Evolutionary conservation across 2,797 vertebrate genomes (phyloP).

Genomic region (Halcyon smyrnensis): DNA sequence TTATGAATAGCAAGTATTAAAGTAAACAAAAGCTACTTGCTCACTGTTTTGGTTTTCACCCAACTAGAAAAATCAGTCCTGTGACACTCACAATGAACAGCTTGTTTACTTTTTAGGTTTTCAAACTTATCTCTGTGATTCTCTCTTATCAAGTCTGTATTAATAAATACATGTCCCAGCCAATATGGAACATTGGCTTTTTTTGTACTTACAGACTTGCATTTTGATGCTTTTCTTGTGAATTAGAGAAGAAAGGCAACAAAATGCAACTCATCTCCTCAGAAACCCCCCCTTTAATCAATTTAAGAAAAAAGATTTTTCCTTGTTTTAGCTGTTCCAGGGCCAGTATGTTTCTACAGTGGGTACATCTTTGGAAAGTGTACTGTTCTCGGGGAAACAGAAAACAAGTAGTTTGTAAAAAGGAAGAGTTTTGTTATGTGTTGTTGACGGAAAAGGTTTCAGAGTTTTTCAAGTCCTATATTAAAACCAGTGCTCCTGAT

Average conservation of each 20-base stretch:
- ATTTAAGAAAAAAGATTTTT: not conserved
- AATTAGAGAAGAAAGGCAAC: not conserved
- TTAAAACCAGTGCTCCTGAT: not conserved
- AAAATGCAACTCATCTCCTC: not conserved
- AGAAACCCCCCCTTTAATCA: not conserved
- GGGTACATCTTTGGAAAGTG: not conserved
- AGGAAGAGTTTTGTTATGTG: not conserved
- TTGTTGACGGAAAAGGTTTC: not conserved
- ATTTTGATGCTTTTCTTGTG: not conserved
- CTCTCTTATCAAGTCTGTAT: not conserved
- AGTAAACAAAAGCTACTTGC: constrained; percentile 6
- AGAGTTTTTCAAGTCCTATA: not conserved
- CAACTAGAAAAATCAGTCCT: not conserved
- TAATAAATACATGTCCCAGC: not conserved
- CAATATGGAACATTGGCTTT: not conserved
- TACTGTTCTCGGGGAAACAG: not conserved
- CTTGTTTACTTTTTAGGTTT: not conserved
- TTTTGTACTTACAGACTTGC: not conserved
- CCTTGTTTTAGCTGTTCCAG: not conserved
- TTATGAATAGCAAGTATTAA: not conserved
- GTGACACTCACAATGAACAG: not conserved
- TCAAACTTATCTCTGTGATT: not conserved
- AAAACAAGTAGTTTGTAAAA: not conserved
- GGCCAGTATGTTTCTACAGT: not conserved
- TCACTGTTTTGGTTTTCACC: not conserved